phyloP scores from a whole-genome alignment of 2,888 invertebrate species.

The Mythimna ferrago region DNA sequence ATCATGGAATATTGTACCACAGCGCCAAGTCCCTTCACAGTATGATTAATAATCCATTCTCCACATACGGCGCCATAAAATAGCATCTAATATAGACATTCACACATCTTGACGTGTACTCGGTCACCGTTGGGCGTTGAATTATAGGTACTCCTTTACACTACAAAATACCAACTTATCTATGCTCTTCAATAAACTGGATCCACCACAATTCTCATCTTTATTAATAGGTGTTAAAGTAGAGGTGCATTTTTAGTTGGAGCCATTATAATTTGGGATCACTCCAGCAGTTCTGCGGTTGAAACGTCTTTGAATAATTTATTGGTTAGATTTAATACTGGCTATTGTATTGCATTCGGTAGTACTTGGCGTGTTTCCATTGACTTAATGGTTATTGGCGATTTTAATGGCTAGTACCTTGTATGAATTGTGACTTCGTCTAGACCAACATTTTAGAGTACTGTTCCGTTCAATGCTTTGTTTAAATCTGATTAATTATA shows the following conservation, averaged over 20 bases:
- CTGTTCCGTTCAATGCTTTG: constrained; percentile 21
- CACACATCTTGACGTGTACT: constrained; percentile 61
- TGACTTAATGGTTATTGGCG: constrained; percentile 56
- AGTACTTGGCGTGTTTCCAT: constrained; percentile 65
- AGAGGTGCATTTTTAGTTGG: neutral
- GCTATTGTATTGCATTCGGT: constrained; percentile 69
- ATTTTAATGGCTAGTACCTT: constrained; percentile 53
- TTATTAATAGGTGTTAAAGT: constrained; percentile 22
- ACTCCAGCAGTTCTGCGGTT: constrained; percentile 59
- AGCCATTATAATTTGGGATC: constrained; percentile 47
- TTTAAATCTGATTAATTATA: constrained; percentile 28
- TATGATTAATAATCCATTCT: constrained; percentile 48
- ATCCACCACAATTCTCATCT: constrained; percentile 23
- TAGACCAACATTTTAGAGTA: constrained; percentile 49
- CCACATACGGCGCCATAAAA: constrained; percentile 26
- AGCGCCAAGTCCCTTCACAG: constrained; percentile 10
- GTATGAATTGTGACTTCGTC: constrained; percentile 58
- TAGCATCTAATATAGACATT: constrained; percentile 55
- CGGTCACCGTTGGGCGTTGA: constrained; percentile 58
- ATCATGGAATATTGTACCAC: constrained; percentile 1
- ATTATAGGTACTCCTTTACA: constrained; percentile 59
- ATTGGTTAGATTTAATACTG: constrained; percentile 72
- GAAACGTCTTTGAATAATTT: constrained; percentile 72
- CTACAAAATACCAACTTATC: constrained; percentile 40
- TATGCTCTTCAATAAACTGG: neutral